These are phyloP conservation scores for Nyctalus aviator DNA, from an alignment of 2,797 vertebrate species.

Conservation along the genomic window DNA sequence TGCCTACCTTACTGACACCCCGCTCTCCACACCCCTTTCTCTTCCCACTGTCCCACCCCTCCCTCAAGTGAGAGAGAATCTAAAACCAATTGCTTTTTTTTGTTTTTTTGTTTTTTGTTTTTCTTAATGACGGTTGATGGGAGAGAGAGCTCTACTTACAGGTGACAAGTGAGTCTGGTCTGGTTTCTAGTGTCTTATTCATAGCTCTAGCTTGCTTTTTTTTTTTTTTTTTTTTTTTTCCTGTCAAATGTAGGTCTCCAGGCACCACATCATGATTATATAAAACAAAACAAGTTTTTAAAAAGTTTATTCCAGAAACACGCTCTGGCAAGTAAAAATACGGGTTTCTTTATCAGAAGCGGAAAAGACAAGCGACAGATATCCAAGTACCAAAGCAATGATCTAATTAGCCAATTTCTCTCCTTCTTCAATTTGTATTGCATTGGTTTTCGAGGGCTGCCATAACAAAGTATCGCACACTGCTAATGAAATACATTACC, in stretches of 20 bases:
- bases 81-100: conserved; percentile 15
- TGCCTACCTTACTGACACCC: conserved; percentile 34
- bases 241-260: conserved; percentile 68
- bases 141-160: conserved; percentile 71
- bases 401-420: neutral
- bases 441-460: neutral
- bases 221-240: neutral
- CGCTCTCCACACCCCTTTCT: neutral
- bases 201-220: conserved; percentile 42
- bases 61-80: conserved; percentile 31
- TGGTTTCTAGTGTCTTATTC: neutral
- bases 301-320: conserved; percentile 74
- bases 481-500: neutral
- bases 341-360: conserved; percentile 14
- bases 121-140: conserved; percentile 14
- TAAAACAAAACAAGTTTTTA: conserved; percentile 75
- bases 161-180: conserved; percentile 65
- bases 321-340: conserved; percentile 47
- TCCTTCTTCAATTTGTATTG: neutral
- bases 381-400: neutral
- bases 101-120: neutral
- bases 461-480: neutral
- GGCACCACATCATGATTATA: conserved; percentile 61
- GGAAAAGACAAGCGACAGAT: neutral
- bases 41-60: conserved; percentile 46